These are phyloP conservation scores for Dinoponera quadriceps DNA, from an alignment of 1,140 invertebrate species.

Conservation along the genomic window DNA sequence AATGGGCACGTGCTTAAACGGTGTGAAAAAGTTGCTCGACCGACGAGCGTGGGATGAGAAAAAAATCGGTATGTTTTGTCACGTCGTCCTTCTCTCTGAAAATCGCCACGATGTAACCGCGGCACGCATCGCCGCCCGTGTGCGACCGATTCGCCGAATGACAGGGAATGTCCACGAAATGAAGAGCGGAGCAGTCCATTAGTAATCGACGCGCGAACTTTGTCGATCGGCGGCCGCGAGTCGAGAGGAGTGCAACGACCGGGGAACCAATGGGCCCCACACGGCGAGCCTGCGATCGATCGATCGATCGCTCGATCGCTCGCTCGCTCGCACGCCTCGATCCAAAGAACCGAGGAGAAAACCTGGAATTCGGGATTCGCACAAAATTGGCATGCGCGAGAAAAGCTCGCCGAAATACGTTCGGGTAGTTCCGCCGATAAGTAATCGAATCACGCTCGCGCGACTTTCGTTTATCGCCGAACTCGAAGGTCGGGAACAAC, in stretches of 20 bases:
- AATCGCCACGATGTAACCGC: no score
- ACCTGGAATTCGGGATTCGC: conserved; percentile 38
- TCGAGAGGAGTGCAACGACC: conserved; percentile 72
- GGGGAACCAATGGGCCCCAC: conserved; percentile 16
- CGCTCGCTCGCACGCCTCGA: conserved; percentile 43
- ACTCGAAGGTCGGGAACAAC: no score
- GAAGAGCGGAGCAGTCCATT: conserved; percentile 71
- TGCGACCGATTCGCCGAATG: conserved; percentile 54
- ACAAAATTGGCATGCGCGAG: conserved; percentile 12
- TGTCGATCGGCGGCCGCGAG: conserved; percentile 67
- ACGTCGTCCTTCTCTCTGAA: no score
- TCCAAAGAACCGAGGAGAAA: conserved; percentile 42
- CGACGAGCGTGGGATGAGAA: no score
- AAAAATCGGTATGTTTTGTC: no score
- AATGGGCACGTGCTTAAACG: no score
- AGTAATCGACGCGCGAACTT: conserved; percentile 76
- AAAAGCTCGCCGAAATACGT: conserved; percentile 10
- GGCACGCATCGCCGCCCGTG: conserved; percentile 35
- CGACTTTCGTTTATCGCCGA: no score
- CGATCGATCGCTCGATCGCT: conserved; percentile 38
- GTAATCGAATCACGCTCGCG: no score
- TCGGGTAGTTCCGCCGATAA: neutral
- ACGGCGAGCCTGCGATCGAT: conserved; percentile 7
- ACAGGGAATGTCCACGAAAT: conserved; percentile 69
- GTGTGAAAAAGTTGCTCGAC: no score